Evolutionary conservation across 2,888 invertebrate species (phyloP).

Genomic region (Galerucella calmariensis): DNA sequence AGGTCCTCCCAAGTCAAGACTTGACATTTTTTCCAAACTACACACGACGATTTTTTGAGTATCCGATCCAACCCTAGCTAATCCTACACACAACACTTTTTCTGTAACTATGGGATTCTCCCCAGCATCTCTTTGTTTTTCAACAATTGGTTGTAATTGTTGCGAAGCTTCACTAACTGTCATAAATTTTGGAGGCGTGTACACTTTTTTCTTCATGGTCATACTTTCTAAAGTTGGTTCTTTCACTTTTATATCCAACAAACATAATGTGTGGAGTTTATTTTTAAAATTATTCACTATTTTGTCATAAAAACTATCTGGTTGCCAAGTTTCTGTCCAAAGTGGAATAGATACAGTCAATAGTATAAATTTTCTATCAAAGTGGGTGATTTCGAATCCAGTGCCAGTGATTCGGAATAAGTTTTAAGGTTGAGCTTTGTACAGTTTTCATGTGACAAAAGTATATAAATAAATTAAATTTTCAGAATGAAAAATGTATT

Average conservation of each 20-base stretch:
- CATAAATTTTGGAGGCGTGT: constrained; percentile 96
- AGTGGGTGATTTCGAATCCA: too few relatives aligned
- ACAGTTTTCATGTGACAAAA: too few relatives aligned
- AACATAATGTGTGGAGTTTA: constrained; percentile 94
- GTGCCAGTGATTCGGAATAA: too few relatives aligned
- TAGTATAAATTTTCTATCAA: too few relatives aligned
- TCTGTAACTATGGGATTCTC: constrained; percentile 63
- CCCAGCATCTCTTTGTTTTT: constrained; percentile 62
- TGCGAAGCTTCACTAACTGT: constrained; percentile 85
- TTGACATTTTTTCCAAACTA: constrained; percentile 78
- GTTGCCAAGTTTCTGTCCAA: constrained; percentile 95
- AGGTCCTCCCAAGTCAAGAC: constrained; percentile 84
- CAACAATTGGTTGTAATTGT: constrained; percentile 83
- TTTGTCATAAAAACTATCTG: constrained; percentile 96
- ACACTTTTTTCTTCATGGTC: constrained; percentile 88
- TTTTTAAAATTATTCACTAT: constrained; percentile 84
- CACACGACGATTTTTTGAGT: constrained; percentile 83
- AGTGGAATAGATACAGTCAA: constrained; percentile 96
- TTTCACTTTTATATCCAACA: constrained; percentile 97
- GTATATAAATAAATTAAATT: too few relatives aligned
- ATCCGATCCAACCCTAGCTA: constrained; percentile 90
- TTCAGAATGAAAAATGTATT: too few relatives aligned
- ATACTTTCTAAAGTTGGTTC: constrained; percentile 96
- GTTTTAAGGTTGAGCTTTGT: too few relatives aligned
- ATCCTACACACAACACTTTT: constrained; percentile 81